Percentiles rank a stretch among this genome's conserved stretches.
Evolutionary conservation across 2,113 vertebrate species (phyloP).

Genomic region (Podocnemis expansa): DNA sequence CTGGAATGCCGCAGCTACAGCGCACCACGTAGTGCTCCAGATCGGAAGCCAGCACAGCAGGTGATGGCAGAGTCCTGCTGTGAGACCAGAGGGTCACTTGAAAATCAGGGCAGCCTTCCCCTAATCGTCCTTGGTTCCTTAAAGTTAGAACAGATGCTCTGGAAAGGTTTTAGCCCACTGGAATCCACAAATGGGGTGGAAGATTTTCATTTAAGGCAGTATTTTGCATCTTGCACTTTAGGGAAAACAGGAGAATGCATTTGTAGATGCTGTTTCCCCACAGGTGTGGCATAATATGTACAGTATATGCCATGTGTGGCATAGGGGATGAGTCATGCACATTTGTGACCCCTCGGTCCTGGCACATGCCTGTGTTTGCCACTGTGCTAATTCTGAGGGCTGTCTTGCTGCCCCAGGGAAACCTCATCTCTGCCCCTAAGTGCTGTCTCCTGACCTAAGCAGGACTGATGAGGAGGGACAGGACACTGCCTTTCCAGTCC

Average conservation of each 20-base stretch:
- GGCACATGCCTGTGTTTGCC: neutral
- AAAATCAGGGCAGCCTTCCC: neutral
- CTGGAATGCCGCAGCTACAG: slow-evolving; percentile 43
- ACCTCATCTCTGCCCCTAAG: rapidly evolving
- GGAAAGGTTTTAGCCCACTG: neutral
- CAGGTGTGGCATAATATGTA: neutral
- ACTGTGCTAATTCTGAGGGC: slow-evolving; percentile 1
- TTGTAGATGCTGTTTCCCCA: slow-evolving; percentile 27
- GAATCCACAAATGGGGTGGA: slow-evolving; percentile 40
- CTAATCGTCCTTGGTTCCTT: neutral
- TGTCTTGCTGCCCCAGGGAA: neutral
- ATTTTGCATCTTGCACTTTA: slow-evolving; percentile 9
- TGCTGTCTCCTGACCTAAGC: neutral
- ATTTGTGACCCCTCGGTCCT: neutral
- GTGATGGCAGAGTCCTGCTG: slow-evolving; percentile 28
- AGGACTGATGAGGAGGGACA: neutral
- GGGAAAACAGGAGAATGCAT: neutral
- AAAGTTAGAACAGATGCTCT: neutral
- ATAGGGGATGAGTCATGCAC: slow-evolving; percentile 44
- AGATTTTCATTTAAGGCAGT: slow-evolving; percentile 49
- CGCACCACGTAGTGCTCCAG: slow-evolving; percentile 54
- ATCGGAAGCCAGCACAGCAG: slow-evolving; percentile 62
- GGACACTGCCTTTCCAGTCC: neutral
- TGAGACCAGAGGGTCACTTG: neutral
- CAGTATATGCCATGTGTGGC: neutral